These are phyloP conservation scores for Dromococcyx pavoninus DNA, from an alignment of 2,797 vertebrate genomes.

Conservation along the genomic window DNA sequence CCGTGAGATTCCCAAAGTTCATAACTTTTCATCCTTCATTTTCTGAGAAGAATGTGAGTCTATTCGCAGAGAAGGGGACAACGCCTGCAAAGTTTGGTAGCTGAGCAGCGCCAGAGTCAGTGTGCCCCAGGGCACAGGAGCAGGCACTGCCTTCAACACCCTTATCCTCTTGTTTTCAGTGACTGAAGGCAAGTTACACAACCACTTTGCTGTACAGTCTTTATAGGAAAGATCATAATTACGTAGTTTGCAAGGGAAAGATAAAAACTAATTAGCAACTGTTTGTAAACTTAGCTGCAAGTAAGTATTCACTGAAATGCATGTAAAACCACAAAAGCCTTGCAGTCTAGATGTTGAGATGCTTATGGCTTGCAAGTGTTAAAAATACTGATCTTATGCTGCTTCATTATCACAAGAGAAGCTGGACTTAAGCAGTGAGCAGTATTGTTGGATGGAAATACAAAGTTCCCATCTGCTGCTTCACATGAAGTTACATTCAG, in stretches of 20 bases:
- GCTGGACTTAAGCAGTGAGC: background rate
- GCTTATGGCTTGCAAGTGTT: background rate
- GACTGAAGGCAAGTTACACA: background rate
- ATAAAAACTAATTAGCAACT: background rate
- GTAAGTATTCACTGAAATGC: background rate
- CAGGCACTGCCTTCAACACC: background rate
- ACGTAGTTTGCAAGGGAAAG: background rate
- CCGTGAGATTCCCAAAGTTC: background rate
- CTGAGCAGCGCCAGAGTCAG: accelerated
- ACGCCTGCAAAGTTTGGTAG: accelerated
- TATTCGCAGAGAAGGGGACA: accelerated
- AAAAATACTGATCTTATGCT: background rate
- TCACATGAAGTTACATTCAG: background rate
- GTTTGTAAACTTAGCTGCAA: background rate
- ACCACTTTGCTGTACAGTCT: background rate
- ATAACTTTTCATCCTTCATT: background rate
- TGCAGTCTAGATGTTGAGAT: background rate
- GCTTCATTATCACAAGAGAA: background rate
- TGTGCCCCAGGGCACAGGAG: accelerated
- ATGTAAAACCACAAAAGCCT: background rate
- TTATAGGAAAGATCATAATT: background rate
- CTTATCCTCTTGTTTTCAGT: background rate
- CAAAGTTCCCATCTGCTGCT: background rate
- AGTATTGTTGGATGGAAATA: background rate
- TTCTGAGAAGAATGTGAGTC: background rate